Percentiles rank a stretch among this genome's conserved stretches.
Conservation (phyloP, 2,797 vertebrate species). For the Tenualosa thibaudeaui region DNA sequence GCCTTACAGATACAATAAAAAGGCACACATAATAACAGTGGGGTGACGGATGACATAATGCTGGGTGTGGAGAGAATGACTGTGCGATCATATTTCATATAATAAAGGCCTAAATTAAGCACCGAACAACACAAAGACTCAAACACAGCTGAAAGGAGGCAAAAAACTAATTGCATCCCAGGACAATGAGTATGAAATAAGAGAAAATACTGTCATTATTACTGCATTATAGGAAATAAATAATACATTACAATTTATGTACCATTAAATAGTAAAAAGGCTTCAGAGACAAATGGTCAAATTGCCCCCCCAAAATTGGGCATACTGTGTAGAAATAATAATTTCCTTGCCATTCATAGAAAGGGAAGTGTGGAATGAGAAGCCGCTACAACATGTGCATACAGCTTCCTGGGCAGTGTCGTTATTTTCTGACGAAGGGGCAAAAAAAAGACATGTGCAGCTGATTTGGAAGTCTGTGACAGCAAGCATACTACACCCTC, state of each 20-base stretch:
- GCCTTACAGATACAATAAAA: not conserved
- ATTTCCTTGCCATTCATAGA: not conserved
- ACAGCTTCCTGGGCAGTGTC: not conserved
- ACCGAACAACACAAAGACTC: not conserved
- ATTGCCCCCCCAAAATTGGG: not conserved
- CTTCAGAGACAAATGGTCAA: not conserved
- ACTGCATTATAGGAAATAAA: not conserved
- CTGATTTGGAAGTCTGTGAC: not conserved
- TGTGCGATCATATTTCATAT: slow-evolving; percentile 43
- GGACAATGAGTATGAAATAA: not conserved
- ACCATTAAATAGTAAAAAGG: not conserved
- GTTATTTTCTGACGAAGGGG: not conserved
- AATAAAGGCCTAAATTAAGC: slow-evolving; percentile 29
- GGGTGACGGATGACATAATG: slow-evolving; percentile 16
- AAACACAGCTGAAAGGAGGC: not conserved
- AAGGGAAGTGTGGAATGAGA: not conserved
- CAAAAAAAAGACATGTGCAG: not conserved
- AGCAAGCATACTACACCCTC: not conserved
- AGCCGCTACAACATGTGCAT: not conserved
- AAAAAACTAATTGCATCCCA: not conserved
- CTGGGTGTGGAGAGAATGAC: slow-evolving; percentile 11
- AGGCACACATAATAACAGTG: not conserved
- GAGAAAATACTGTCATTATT: not conserved
- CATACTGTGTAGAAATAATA: not conserved
- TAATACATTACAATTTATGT: not conserved